Conservation (phyloP, 2,113 vertebrate species). For the Silurus glanis region DNA sequence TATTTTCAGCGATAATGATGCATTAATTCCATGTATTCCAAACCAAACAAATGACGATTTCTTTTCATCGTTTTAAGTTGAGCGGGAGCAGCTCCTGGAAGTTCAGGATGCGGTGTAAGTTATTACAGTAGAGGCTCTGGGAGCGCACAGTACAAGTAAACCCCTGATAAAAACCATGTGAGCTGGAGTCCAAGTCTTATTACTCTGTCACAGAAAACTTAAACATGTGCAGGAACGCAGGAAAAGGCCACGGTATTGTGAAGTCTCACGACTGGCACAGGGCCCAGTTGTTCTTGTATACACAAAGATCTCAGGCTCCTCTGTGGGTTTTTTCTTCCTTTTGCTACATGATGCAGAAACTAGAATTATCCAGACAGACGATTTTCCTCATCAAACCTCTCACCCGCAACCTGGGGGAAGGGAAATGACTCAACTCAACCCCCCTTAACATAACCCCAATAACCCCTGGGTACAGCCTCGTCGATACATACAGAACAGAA, state of each 20-base stretch:
- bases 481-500: constrained; percentile 13
- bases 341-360: constrained; percentile 4
- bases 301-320: constrained; percentile 36
- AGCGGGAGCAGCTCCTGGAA: neutral
- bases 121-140: constrained; percentile 34
- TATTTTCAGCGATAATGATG: no score
- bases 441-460: constrained; percentile 32
- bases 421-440: constrained; percentile 15
- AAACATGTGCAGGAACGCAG: constrained; percentile 21
- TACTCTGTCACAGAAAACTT: constrained; percentile 35
- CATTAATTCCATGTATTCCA: no score
- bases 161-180: constrained; percentile 17
- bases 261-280: constrained; percentile 4
- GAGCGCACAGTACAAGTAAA: neutral
- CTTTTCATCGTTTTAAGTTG: neutral
- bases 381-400: constrained; percentile 17
- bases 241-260: constrained; percentile 9
- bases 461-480: neutral
- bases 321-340: constrained; percentile 4
- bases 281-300: constrained; percentile 20
- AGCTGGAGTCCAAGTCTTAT: constrained; percentile 45
- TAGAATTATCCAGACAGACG: constrained; percentile 51
- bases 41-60: neutral
- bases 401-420: constrained; percentile 45
- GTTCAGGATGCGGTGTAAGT: constrained; percentile 6